phyloP scores from a whole-genome alignment of 53 echinoderm and acorn worm species.

The Arbacia lixula region DNA sequence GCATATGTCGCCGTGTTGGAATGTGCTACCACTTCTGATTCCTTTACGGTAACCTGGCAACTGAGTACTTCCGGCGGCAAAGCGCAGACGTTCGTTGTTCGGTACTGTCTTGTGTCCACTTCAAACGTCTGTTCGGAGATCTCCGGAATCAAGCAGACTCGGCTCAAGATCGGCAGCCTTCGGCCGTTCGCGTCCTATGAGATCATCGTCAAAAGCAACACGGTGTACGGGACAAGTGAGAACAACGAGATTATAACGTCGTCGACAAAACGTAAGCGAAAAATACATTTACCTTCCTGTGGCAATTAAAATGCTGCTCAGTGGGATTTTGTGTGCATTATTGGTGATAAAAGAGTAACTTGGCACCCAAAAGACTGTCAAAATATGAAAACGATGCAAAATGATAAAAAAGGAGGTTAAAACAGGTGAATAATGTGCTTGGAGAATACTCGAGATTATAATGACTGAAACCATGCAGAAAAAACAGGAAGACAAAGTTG shows the following conservation, averaged over 20 bases:
- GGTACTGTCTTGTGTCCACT: not conserved
- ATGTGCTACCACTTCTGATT: not conserved
- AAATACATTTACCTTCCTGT: no score
- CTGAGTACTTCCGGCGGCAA: not conserved
- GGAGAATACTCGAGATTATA: no score
- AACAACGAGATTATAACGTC: not conserved
- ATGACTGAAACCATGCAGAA: no score
- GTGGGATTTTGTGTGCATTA: no score
- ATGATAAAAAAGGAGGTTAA: no score
- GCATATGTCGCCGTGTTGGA: not conserved
- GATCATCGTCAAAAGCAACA: slow-evolving; percentile 1
- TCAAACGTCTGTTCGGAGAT: slow-evolving; percentile 1
- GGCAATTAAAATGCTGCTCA: no score
- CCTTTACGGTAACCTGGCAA: not conserved
- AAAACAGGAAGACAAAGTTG: no score
- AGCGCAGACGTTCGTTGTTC: not conserved
- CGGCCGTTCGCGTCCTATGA: slow-evolving; percentile 9
- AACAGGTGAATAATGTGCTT: no score
- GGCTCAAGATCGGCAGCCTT: not conserved
- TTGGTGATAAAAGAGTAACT: no score
- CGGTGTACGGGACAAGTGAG: slow-evolving; percentile 1
- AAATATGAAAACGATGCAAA: no score
- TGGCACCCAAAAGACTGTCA: no score
- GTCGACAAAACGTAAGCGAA: not conserved
- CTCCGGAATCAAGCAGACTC: slow-evolving; percentile 4